Percentiles rank a stretch among this genome's conserved stretches.
These are phyloP conservation scores for Vicugna pacos DNA, from an alignment of 2,113 vertebrate genomes.

Conservation along the genomic window DNA sequence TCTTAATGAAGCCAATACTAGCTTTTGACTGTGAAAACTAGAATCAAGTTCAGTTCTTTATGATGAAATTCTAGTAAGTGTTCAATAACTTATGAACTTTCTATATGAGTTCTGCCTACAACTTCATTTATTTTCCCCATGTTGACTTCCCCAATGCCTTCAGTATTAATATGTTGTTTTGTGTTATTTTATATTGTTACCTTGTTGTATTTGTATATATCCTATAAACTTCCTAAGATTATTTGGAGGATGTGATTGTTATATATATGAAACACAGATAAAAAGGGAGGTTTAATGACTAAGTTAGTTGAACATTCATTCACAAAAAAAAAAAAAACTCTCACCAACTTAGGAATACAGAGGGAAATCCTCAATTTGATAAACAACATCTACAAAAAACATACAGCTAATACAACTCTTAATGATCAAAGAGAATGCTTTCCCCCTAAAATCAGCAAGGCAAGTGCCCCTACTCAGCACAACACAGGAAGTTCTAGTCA, in stretches of 20 bases:
- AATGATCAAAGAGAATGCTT: not conserved
- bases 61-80: not conserved
- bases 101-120: not conserved
- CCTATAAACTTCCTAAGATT: not conserved
- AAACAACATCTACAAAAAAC: not conserved
- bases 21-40: not conserved
- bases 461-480: not conserved
- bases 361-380: not conserved
- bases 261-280: not conserved
- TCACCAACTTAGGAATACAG: not conserved
- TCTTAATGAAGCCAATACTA: not conserved
- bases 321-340: not conserved
- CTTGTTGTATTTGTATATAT: not conserved
- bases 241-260: not conserved
- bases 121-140: not conserved
- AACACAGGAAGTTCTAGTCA: not conserved
- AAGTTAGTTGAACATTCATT: not conserved
- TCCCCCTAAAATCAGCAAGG: not conserved
- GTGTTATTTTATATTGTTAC: not conserved
- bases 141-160: not conserved
- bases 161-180: not conserved
- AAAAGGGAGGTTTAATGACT: not conserved
- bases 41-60: not conserved
- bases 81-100: not conserved
- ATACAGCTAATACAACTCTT: not conserved